These are phyloP conservation scores for Eugnorisma glareosa DNA, from an alignment of 2,888 invertebrate genomes.

Conservation along the genomic window DNA sequence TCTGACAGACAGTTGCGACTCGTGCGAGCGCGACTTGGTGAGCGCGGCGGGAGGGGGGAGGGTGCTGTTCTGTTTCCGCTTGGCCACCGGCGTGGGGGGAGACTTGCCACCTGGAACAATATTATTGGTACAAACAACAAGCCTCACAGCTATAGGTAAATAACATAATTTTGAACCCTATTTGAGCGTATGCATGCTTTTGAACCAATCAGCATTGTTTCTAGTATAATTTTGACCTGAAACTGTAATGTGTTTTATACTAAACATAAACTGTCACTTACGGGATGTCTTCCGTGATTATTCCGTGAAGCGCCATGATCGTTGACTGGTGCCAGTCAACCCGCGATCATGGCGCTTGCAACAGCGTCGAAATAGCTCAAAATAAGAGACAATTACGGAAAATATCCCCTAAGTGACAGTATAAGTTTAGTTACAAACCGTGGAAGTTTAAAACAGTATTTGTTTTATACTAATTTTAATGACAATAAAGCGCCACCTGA, in stretches of 20 bases:
- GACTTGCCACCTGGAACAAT: constrained; percentile 91
- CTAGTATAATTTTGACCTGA: neutral
- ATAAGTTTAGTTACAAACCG: too few relatives aligned
- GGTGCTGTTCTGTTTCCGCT: constrained; percentile 93
- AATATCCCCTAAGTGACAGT: too few relatives aligned
- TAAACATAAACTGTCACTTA: too few relatives aligned
- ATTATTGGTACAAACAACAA: neutral
- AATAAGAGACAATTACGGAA: too few relatives aligned
- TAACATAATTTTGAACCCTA: neutral
- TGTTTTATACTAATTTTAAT: neutral
- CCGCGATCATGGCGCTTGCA: too few relatives aligned
- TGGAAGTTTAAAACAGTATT: too few relatives aligned
- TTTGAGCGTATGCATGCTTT: neutral
- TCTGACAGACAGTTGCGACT: constrained; percentile 94
- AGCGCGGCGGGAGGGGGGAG: constrained; percentile 96
- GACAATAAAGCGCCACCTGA: neutral
- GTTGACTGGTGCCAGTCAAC: too few relatives aligned
- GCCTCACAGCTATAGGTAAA: neutral
- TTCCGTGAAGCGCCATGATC: too few relatives aligned
- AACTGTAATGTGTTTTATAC: neutral
- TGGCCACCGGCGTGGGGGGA: constrained; percentile 95
- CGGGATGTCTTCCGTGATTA: too few relatives aligned
- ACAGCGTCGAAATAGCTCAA: too few relatives aligned
- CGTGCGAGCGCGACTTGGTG: constrained; percentile 97
- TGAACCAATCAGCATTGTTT: neutral